Evolutionary conservation across 2,113 vertebrate species (phyloP).

Genomic region (Triplophysa rosa): DNA sequence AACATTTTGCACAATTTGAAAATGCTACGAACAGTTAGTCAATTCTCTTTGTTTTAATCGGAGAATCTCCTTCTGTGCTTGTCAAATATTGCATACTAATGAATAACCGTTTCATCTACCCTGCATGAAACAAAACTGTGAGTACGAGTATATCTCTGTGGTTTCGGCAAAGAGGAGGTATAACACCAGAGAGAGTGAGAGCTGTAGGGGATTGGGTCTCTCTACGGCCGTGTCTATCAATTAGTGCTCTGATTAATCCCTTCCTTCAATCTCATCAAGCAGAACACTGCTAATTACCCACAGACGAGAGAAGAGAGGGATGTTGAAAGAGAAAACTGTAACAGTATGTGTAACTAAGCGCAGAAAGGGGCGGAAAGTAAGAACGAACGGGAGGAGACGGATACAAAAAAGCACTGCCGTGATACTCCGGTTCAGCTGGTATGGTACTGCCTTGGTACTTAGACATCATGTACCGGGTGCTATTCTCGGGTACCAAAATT

Average conservation of each 20-base stretch:
- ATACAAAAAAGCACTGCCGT: no score
- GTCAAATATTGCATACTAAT: conserved; percentile 16
- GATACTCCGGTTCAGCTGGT: no score
- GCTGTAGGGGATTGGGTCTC: conserved; percentile 72
- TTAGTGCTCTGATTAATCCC: conserved; percentile 79
- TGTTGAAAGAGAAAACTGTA: conserved; percentile 14
- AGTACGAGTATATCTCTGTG: conserved; percentile 65
- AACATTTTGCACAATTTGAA: conserved; percentile 10
- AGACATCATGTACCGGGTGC: no score
- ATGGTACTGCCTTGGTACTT: no score
- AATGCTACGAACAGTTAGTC: not conserved
- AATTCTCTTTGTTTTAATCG: conserved; percentile 7
- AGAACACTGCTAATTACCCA: conserved; percentile 74
- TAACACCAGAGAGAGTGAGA: conserved; percentile 40
- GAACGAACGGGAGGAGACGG: not conserved
- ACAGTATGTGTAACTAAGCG: conserved; percentile 10
- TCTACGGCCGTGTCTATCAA: conserved; percentile 75
- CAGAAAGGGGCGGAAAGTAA: conserved; percentile 53
- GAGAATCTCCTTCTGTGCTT: not conserved
- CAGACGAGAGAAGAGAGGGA: conserved; percentile 46
- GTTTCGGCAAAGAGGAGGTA: conserved; percentile 63
- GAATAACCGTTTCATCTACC: conserved; percentile 9
- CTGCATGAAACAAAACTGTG: conserved; percentile 3
- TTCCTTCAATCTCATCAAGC: conserved; percentile 76
- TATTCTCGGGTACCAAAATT: no score